Conservation (phyloP, 2,888 invertebrate genomes). For the Adineta ricciae region DNA sequence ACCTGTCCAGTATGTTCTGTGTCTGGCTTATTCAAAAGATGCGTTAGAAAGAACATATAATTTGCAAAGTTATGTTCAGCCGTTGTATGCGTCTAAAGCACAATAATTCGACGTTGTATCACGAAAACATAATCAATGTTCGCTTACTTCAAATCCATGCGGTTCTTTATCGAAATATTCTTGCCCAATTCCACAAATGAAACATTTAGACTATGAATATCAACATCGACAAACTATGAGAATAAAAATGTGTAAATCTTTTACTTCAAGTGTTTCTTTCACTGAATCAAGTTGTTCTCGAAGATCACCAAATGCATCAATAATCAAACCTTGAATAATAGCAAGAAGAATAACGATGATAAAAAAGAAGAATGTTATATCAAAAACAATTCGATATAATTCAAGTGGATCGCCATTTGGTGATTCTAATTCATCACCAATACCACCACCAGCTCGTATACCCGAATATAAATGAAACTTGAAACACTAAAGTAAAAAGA, state of each 20-base stretch:
- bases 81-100: not conserved
- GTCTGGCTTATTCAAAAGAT: slow-evolving; percentile 98
- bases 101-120: too few species aligned
- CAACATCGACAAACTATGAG: too few species aligned
- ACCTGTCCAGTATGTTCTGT: slow-evolving; percentile 95
- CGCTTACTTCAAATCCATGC: slow-evolving; percentile 82
- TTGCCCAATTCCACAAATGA: slow-evolving; percentile 96
- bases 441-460: slow-evolving; percentile 94
- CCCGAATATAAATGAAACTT: slow-evolving; percentile 99
- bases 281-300: slow-evolving; percentile 98
- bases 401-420: slow-evolving; percentile 96
- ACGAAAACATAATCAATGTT: too few species aligned
- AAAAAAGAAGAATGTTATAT: slow-evolving; percentile 99
- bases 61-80: slow-evolving; percentile 89
- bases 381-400: slow-evolving; percentile 92
- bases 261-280: slow-evolving; percentile 86
- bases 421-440: slow-evolving; percentile 87
- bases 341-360: slow-evolving; percentile 96
- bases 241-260: too few species aligned
- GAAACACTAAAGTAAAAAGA: slow-evolving; percentile 65
- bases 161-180: slow-evolving; percentile 98
- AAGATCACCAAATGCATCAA: slow-evolving; percentile 98
- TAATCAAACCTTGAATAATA: slow-evolving; percentile 99
- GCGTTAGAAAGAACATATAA: slow-evolving; percentile 99
- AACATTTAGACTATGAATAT: slow-evolving; percentile 70